Percentiles rank a stretch among this genome's conserved stretches.
Conservation (phyloP, 2,888 invertebrate species). For the Phoronis australis region DNA sequence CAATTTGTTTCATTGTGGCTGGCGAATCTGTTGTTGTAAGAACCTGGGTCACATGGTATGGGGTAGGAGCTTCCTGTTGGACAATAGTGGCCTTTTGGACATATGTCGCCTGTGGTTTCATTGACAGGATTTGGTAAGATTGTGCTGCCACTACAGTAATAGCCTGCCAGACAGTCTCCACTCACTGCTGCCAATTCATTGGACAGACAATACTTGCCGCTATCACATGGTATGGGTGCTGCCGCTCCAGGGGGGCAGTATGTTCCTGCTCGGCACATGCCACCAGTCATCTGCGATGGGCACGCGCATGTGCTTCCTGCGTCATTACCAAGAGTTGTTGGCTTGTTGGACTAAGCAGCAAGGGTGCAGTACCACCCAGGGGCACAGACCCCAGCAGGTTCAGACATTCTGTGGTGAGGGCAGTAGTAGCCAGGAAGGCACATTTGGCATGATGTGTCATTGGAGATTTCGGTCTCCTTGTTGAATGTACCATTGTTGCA, state of each 20-base stretch:
- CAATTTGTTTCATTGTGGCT: constrained; percentile 40
- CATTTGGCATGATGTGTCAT: constrained; percentile 27
- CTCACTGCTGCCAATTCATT: constrained; percentile 30
- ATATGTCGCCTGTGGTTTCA: constrained; percentile 44
- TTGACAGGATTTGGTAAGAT: constrained; percentile 41
- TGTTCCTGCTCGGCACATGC: constrained; percentile 38
- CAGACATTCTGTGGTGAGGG: constrained; percentile 27
- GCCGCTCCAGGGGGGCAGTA: constrained; percentile 42
- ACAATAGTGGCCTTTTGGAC: constrained; percentile 48
- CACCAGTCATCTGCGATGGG: constrained; percentile 35
- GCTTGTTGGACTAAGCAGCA: constrained; percentile 36
- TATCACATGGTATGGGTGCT: constrained; percentile 30
- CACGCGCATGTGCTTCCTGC: constrained; percentile 29
- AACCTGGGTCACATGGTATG: constrained; percentile 37
- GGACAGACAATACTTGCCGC: constrained; percentile 38
- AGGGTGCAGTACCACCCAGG: constrained; percentile 45
- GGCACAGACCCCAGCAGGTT: constrained; percentile 35
- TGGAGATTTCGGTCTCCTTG: constrained; percentile 27
- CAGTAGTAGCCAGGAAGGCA: constrained; percentile 46
- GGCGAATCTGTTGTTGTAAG: constrained; percentile 30
- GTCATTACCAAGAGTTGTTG: constrained; percentile 31
- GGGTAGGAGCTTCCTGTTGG: constrained; percentile 33
- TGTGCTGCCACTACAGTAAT: constrained; percentile 38
- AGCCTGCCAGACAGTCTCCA: constrained; percentile 39
- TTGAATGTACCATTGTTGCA: constrained; percentile 42